phyloP scores from a whole-genome alignment of 2,113 vertebrate genomes.

The Trochalopteron elliotii region DNA sequence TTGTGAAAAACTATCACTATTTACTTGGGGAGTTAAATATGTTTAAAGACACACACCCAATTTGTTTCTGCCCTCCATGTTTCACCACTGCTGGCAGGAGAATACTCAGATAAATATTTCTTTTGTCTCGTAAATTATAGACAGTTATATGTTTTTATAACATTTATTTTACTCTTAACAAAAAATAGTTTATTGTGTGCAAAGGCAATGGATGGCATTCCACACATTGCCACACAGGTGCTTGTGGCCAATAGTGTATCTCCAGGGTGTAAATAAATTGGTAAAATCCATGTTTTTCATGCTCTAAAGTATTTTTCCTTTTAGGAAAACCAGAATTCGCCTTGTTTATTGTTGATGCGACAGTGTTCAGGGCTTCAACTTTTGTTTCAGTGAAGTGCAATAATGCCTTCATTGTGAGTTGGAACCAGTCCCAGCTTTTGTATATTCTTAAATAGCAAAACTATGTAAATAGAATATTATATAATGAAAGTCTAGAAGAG shows the following conservation, averaged over 20 bases:
- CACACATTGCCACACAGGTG: not conserved
- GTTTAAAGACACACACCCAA: not conserved
- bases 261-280: constrained; percentile 13
- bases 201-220: not conserved
- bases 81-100: not conserved
- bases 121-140: not conserved
- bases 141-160: not conserved
- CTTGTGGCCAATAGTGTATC: not conserved
- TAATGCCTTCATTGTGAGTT: constrained; percentile 11
- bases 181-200: not conserved
- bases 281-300: constrained; percentile 19
- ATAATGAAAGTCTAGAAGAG: not conserved
- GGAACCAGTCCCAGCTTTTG: constrained; percentile 28
- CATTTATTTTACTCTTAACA: not conserved
- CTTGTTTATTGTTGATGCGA: constrained; percentile 18
- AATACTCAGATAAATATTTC: not conserved
- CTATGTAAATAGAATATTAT: not conserved
- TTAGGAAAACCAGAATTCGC: not conserved
- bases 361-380: not conserved
- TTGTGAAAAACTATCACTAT: not conserved
- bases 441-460: constrained; percentile 32
- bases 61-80: not conserved
- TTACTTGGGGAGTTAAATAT: not conserved
- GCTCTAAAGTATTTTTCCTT: constrained; percentile 39
- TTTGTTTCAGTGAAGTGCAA: not conserved